Base-by-base conservation (phyloP, 2,113 vertebrate genomes). In the Tringa solitaria region DNA sequence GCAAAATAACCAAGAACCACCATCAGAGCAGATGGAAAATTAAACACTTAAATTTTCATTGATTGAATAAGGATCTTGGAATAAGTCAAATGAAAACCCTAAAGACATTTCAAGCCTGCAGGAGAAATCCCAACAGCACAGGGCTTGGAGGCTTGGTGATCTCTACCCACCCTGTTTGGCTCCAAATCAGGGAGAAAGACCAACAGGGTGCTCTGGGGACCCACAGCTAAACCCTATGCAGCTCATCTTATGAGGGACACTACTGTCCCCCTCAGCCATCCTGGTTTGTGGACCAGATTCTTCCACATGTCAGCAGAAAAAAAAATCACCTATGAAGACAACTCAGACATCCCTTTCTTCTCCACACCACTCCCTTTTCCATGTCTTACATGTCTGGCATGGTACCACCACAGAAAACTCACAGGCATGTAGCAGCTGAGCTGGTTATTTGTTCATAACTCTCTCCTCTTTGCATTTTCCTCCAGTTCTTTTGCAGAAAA, bases 1-100 rank as follows among this genome's bases (percentile, higher is more conserved):
- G 28, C 27, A 22, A 33, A 57, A 50, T 3, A 43, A 23, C 24
- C 0, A 1, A 56, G 20, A 54, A 41, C 3, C 23, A 8, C 64
- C 64, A 35, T 22, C 46, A 59, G 8, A 64, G 22, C 6, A 65
- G 7, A 9, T 10, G 12, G 22, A 65, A 59, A 73, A 65, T 24
- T 15, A 33, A 91, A 57, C 3, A 20, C 20, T 19, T 17, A 20
- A 2, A 3, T 28, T 33, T 45, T 9, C 23, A 24, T 43, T 12
- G 8, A 19, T 30, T 33, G 4, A 39, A 53, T 16, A 21, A 43
- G 65, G 14, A 14, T n/a, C 39, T 51, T 45, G 10, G 15, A 45
- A 37, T 24, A 50, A 43, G 48, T 9, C 20, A 12, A 7, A 21
- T 30, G 30, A 73, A 59, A 50, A 8, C 30, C 26, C 21, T 15